Conservation (phyloP, 2,113 vertebrate genomes). For the Pseudopodoces humilis region DNA sequence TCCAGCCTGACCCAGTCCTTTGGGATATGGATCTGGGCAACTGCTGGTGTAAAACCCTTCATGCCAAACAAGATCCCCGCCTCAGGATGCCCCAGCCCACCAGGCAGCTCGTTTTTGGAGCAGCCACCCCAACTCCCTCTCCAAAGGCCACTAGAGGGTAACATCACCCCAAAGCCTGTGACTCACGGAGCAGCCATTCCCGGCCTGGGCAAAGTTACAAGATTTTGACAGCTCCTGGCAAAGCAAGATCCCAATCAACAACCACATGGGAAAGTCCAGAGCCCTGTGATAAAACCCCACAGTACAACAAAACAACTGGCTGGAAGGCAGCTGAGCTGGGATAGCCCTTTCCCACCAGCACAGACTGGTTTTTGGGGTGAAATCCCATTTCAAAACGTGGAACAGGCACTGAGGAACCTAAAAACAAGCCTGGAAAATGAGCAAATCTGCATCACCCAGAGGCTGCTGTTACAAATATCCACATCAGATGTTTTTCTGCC, state of each 20-base stretch:
- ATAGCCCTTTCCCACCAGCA: background rate
- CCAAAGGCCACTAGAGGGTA: conserved; percentile 30
- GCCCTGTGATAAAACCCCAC: background rate
- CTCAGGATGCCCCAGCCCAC: background rate
- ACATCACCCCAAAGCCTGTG: background rate
- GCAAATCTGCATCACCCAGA: background rate
- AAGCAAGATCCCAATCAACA: background rate
- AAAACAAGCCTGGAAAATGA: background rate
- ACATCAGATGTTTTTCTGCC: background rate
- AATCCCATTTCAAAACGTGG: background rate
- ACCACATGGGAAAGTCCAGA: conserved; percentile 8
- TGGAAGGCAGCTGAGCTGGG: background rate
- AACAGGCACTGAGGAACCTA: background rate
- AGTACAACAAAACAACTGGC: background rate
- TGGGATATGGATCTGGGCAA: background rate
- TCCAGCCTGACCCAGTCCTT: background rate
- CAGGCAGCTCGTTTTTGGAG: background rate
- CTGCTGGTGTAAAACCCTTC: background rate
- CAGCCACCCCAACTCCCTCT: background rate
- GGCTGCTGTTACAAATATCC: background rate
- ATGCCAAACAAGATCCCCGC: background rate
- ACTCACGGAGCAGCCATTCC: background rate
- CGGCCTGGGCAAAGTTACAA: background rate
- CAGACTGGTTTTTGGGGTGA: background rate
- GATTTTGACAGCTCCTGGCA: background rate